Evolutionary conservation across 2,113 vertebrate species (phyloP), one percentile per base, ranked within the genome.

Genomic region (Muscicapa adusta): DNA sequence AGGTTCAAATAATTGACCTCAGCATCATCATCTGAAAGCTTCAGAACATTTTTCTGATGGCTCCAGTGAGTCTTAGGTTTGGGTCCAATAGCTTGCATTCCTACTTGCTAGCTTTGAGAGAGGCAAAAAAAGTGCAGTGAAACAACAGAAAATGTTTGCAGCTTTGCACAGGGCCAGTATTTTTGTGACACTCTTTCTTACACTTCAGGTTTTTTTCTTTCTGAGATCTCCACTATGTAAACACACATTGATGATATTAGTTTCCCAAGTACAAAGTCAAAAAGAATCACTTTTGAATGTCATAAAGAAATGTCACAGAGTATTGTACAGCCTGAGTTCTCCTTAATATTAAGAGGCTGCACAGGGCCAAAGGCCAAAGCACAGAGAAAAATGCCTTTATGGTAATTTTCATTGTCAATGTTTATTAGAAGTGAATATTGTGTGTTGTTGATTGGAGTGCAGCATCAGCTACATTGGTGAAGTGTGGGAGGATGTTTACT

Each of bases 401-500:
- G 34, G 38, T 62, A 34, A n/a, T 88, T 91, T 76, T 81, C 26
- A 48, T 94, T 85, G 31, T 73, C 60, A 36, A 0, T 93, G 56
- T 90, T 91, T 91, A 79, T 93, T 88, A 62, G 12, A 88, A 85
- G 24, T 76, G 51, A 89, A 60, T 50, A n/a, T 43, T 63, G 67
- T 0, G 0, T 85, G 33, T 58, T 75, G 18, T 72, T 95, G 66
- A 79, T 85, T 79, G 36, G 29, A 88, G 26, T 66, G 67, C 74
- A 94, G 38, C 31, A 66, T 79, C 54, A 83, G 48, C 72, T 51
- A 9, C 34, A 33, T 36, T 71, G 60, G 33, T 76, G 53, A 79
- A 93, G 71, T 50, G 43, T 77, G 25, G 92, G 51, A 91, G 82
- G 87, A 86, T 85, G 78, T 95, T 95, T 95, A 78, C 67, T 89